Evolutionary conservation across 2,113 vertebrate genomes (phyloP).

Genomic region (Seriola dumerili): DNA sequence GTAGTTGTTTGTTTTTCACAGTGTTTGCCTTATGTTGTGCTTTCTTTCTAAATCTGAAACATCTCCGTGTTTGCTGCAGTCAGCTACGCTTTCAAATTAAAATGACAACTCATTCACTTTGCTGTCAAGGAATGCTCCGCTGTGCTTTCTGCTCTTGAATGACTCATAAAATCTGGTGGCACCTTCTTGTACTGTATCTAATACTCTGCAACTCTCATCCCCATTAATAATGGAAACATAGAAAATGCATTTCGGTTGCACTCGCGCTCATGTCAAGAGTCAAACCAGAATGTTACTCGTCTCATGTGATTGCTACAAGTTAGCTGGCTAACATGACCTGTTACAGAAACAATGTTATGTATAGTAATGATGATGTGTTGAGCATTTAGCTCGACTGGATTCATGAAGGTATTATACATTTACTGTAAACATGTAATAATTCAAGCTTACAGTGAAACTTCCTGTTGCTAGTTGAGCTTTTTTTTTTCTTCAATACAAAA

Average conservation of each 20-base stretch:
- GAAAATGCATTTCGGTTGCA: conserved; percentile 22
- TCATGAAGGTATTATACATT: conserved; percentile 44
- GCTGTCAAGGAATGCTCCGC: conserved; percentile 19
- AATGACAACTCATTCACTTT: conserved; percentile 13
- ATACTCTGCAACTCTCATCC: conserved; percentile 16
- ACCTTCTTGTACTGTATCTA: conserved; percentile 28
- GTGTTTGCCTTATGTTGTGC: conserved; percentile 46
- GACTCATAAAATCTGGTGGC: conserved; percentile 29
- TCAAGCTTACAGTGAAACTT: conserved; percentile 58
- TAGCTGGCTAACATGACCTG: conserved; percentile 44
- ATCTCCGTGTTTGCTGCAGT: conserved; percentile 21
- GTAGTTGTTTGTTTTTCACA: conserved; percentile 16
- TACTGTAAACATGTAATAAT: conserved; percentile 73
- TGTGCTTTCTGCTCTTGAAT: conserved; percentile 42
- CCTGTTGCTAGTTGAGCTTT: conserved; percentile 64
- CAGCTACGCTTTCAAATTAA: conserved; percentile 38
- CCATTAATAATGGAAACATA: conserved; percentile 12
- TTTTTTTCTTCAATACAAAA: conserved; percentile 67
- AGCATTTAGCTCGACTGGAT: conserved; percentile 54
- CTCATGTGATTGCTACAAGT: conserved; percentile 50
- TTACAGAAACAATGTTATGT: conserved; percentile 25
- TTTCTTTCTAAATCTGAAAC: conserved; percentile 9
- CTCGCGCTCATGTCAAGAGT: conserved; percentile 33
- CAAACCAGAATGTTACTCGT: conserved; percentile 39
- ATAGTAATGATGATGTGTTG: conserved; percentile 43